Conservation (phyloP, 1,140 invertebrate genomes). For the Vanessa tameamea region DNA sequence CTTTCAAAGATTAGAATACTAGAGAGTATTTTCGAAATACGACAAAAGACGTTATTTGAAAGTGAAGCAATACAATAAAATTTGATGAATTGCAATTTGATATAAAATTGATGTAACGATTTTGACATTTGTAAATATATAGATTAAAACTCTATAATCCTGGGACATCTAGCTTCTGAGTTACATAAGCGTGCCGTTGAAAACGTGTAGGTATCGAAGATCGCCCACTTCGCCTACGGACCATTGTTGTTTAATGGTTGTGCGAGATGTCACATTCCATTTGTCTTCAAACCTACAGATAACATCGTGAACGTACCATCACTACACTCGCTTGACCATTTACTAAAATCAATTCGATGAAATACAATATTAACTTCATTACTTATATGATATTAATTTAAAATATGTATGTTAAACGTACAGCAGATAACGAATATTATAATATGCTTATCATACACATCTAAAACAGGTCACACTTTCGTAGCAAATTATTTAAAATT, state of each 20-base stretch:
- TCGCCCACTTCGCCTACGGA: slow-evolving; percentile 62
- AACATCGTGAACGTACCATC: neutral
- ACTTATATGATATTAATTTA: too few species aligned
- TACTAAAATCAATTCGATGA: neutral
- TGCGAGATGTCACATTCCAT: slow-evolving; percentile 40
- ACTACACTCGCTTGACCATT: neutral
- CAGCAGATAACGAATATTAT: too few species aligned
- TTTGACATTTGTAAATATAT: neutral
- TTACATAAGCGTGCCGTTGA: slow-evolving; percentile 15
- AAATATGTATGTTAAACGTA: too few species aligned
- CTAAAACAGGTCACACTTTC: neutral
- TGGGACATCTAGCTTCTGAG: slow-evolving; percentile 6
- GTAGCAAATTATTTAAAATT: slow-evolving; percentile 1
- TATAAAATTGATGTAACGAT: neutral
- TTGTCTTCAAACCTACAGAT: slow-evolving; percentile 36
- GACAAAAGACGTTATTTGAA: neutral
- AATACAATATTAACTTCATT: too few species aligned
- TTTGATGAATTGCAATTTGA: neutral
- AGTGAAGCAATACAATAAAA: neutral
- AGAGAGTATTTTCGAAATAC: neutral
- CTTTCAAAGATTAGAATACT: neutral
- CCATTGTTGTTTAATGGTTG: slow-evolving; percentile 51
- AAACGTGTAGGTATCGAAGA: slow-evolving; percentile 32
- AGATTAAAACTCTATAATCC: neutral
- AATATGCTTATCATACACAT: neutral